Evolutionary conservation across 2,797 vertebrate genomes (phyloP).

Genomic region (Coregonus suidteri): DNA sequence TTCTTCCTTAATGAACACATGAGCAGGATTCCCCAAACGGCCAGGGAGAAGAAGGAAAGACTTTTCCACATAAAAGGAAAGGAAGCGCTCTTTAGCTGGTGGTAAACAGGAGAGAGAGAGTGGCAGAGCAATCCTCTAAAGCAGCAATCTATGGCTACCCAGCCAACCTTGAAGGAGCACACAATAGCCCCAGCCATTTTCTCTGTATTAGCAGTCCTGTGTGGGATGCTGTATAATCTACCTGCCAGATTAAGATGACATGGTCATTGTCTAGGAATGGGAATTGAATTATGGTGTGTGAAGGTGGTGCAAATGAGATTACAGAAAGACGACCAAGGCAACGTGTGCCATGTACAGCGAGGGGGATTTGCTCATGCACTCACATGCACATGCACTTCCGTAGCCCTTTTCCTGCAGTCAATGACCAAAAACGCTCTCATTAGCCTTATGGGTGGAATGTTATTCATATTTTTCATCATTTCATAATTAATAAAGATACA

Average conservation of each 20-base stretch:
- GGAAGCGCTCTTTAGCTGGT: slow-evolving; percentile 37
- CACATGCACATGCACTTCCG: background rate
- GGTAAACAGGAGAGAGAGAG: slow-evolving; percentile 61
- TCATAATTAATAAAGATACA: too few species aligned
- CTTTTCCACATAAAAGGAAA: slow-evolving; percentile 50
- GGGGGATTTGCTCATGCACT: slow-evolving; percentile 21
- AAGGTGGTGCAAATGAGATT: slow-evolving; percentile 78
- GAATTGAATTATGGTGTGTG: slow-evolving; percentile 78
- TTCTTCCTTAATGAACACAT: slow-evolving; percentile 36
- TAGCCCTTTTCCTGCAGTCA: too few species aligned
- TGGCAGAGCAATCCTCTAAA: slow-evolving; percentile 66
- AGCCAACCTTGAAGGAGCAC: slow-evolving; percentile 72
- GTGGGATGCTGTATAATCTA: slow-evolving; percentile 76
- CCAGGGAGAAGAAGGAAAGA: slow-evolving; percentile 28
- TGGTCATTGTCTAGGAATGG: slow-evolving; percentile 78
- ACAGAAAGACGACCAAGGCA: slow-evolving; percentile 66
- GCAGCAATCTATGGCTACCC: slow-evolving; percentile 69
- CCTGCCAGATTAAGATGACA: slow-evolving; percentile 81
- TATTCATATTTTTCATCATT: too few species aligned
- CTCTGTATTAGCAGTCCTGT: slow-evolving; percentile 69
- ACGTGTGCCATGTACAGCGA: slow-evolving; percentile 65
- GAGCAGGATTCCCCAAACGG: slow-evolving; percentile 36
- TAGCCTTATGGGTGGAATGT: too few species aligned
- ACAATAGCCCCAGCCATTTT: slow-evolving; percentile 65
- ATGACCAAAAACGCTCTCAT: too few species aligned